Evolutionary conservation across 2,113 vertebrate species (phyloP), one percentile per base, ranked within the genome.

Genomic region (Hiodon tergisus): DNA sequence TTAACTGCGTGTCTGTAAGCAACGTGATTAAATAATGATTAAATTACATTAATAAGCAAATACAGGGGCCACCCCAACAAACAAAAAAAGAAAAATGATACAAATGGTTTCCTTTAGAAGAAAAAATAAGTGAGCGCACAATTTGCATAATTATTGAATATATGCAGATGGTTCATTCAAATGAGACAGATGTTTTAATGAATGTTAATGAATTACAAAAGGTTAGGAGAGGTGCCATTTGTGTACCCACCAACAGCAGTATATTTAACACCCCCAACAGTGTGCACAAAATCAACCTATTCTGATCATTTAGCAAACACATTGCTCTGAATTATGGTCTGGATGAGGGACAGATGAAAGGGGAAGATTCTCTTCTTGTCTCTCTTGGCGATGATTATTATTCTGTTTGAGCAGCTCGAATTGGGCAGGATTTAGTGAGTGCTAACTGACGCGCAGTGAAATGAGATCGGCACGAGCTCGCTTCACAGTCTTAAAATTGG

Each of bases 171-270:
- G 87, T 81, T 85, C 84, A 82, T 86, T 90, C 82, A 80, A 86
- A 82, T 83, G 82, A 86, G 84, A 85, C 89, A 91, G 90, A 90
- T 91, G 90, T 91, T 91, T 88, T 87, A 89, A 91, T 90, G 87
- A 91, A 90, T 91, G 88, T 86, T 91, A 89, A 90, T 90, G 87
- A 85, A 88, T 90, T 89, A 87, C 86, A 85, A 90, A 90, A 91
- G 87, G 89, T 89, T 81, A 85, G 74, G 82, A 82, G 86, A 89
- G 81, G 55, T 52, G 53, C 70, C 55, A 71, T 71, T 60, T 59
- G 46, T 59, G 59, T 57, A 59, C 54, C 55, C 70, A 71, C 55
- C 83, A 80, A 87, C 88, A 88, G 88, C 81, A 85, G 86, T 86
- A 81, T 70, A 62, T 87, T 87, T 87, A 85, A 91, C 89, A 89